phyloP scores from a whole-genome alignment of 2,888 invertebrate species.

The Acholoe squamosa region DNA sequence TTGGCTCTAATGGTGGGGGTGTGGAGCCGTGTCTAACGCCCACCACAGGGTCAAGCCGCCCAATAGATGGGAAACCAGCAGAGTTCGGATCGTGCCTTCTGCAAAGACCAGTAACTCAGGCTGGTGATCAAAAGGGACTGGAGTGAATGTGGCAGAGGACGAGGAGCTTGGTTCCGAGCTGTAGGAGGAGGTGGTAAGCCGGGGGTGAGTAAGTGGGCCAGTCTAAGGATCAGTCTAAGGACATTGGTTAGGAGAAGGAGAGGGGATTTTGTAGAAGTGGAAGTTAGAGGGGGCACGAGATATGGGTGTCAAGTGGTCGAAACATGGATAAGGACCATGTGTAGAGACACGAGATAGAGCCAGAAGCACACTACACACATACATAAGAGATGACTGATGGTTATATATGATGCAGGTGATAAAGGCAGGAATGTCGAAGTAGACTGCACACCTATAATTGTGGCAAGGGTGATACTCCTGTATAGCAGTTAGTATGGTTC shows the following conservation, averaged over 20 bases:
- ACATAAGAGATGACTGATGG: background rate
- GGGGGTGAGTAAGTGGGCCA: background rate
- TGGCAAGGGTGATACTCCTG: no score
- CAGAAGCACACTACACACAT: background rate
- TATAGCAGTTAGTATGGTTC: no score
- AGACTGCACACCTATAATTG: no score
- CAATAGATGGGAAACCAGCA: background rate
- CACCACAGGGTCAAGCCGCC: constrained; percentile 34
- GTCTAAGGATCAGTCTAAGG: background rate
- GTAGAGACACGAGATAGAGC: background rate
- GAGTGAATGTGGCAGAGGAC: background rate
- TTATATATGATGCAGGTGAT: background rate
- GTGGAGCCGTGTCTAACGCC: background rate
- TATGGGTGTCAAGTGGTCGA: background rate
- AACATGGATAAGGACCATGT: no score
- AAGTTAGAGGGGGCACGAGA: background rate
- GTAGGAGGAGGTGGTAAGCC: background rate
- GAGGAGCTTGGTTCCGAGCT: no score
- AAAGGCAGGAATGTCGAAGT: background rate
- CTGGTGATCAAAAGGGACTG: constrained; percentile 19
- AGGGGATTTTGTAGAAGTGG: background rate
- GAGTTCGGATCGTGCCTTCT: background rate
- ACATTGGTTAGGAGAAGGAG: background rate
- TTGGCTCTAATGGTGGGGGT: background rate
- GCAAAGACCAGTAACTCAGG: constrained; percentile 30